Evolutionary conservation across 2,797 vertebrate genomes (phyloP).

Genomic region (Labeo calbasu): DNA sequence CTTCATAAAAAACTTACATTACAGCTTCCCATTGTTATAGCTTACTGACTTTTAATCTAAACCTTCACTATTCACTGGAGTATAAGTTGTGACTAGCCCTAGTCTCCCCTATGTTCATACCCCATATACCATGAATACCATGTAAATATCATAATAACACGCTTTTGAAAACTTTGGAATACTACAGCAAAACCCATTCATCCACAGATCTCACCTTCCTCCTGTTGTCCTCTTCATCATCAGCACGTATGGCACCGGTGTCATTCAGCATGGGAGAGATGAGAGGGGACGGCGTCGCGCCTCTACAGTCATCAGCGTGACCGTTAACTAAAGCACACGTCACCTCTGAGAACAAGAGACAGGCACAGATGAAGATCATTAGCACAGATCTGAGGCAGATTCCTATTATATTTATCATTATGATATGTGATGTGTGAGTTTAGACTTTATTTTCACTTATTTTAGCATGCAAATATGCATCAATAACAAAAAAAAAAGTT

Average conservation of each 20-base stretch:
- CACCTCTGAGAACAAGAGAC: constrained; percentile 43
- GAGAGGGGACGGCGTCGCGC: constrained; percentile 86
- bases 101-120: no score
- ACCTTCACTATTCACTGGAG: no score
- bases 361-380: neutral
- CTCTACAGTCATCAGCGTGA: constrained; percentile 62
- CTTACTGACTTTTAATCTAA: no score
- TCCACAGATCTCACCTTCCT: constrained; percentile 84
- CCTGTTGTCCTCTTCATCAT: constrained; percentile 92
- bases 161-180: neutral
- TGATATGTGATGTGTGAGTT: neutral
- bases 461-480: neutral
- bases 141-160: neutral
- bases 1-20: no score
- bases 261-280: constrained; percentile 92
- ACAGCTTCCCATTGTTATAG: no score
- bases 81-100: no score
- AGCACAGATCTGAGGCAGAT: neutral
- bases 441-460: neutral
- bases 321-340: constrained; percentile 60
- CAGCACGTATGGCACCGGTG: constrained; percentile 82
- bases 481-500: neutral
- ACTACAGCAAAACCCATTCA: neutral
- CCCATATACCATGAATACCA: no score
- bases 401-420: neutral